A percentile compares a stretch with the other conserved stretches of the same genome.
Conservation (phyloP, 2,797 vertebrate species). For the Pantherophis alleghaniensis region DNA sequence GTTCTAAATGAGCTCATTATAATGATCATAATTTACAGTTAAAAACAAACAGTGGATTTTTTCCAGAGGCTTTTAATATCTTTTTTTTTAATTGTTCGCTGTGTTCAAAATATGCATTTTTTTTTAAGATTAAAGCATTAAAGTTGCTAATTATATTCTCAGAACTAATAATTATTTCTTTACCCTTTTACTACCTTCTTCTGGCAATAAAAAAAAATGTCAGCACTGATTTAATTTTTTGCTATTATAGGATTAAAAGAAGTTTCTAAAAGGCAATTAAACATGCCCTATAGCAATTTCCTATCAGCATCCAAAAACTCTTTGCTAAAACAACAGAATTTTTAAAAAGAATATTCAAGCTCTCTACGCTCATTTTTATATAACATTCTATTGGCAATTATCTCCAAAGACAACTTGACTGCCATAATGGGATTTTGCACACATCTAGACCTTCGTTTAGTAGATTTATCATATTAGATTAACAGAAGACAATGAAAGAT, state of each 20-base stretch:
- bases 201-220: slow-evolving; percentile 83
- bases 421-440: slow-evolving; percentile 72
- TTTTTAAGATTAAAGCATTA: slow-evolving; percentile 82
- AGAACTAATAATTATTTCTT: slow-evolving; percentile 86
- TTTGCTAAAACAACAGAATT: slow-evolving; percentile 77
- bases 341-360: slow-evolving; percentile 63
- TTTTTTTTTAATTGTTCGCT: slow-evolving; percentile 81
- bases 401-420: slow-evolving; percentile 75
- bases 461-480: slow-evolving; percentile 69
- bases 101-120: slow-evolving; percentile 79
- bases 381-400: slow-evolving; percentile 74
- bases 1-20: slow-evolving; percentile 79
- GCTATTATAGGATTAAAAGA: slow-evolving; percentile 85
- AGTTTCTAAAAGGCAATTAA: slow-evolving; percentile 84
- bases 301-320: slow-evolving; percentile 77
- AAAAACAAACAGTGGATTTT: slow-evolving; percentile 79
- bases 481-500: slow-evolving; percentile 73
- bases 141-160: slow-evolving; percentile 85
- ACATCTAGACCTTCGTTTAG: slow-evolving; percentile 69
- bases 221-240: slow-evolving; percentile 85
- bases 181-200: slow-evolving; percentile 86
- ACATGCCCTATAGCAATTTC: slow-evolving; percentile 82
- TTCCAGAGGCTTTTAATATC: slow-evolving; percentile 80
- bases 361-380: slow-evolving; percentile 64
- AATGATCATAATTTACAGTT: slow-evolving; percentile 80